Conservation (phyloP, 2,113 vertebrate species). For the mouse (Mus musculus) region DNA sequence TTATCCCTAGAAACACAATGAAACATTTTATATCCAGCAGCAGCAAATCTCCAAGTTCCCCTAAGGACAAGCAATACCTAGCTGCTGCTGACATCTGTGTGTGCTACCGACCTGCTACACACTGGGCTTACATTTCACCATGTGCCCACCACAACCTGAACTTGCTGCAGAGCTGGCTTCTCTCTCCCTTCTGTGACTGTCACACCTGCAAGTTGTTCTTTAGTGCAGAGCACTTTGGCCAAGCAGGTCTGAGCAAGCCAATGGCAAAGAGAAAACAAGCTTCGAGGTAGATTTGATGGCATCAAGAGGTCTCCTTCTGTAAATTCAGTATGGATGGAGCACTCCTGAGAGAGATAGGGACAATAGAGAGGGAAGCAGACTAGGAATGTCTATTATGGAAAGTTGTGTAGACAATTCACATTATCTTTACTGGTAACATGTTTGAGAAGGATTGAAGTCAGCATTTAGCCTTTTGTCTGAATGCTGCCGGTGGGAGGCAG, state of each 20-base stretch:
- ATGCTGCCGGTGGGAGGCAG: conserved; percentile 66
- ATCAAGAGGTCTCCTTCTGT: neutral
- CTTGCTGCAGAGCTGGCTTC: neutral
- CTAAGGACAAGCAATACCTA: neutral
- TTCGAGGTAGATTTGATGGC: neutral
- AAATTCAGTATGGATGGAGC: neutral
- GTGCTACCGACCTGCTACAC: neutral
- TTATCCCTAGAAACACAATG: neutral
- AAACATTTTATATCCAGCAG: conserved; percentile 19
- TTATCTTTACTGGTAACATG: conserved; percentile 82
- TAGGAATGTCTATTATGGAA: neutral
- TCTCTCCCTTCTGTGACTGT: neutral
- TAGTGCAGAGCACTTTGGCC: neutral
- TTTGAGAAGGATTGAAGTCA: conserved; percentile 84
- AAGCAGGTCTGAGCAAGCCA: conserved; percentile 22
- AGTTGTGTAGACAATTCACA: neutral
- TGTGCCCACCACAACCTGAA: neutral
- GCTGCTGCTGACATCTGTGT: neutral
- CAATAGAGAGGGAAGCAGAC: neutral
- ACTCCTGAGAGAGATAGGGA: neutral
- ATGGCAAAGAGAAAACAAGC: neutral
- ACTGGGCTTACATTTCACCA: neutral
- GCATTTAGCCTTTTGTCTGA: conserved; percentile 78
- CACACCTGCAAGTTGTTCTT: neutral
- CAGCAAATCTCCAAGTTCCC: neutral